Percentiles rank a stretch among this genome's conserved stretches.
Conservation (phyloP, 2,113 vertebrate species). For the Tauraco erythrolophus region DNA sequence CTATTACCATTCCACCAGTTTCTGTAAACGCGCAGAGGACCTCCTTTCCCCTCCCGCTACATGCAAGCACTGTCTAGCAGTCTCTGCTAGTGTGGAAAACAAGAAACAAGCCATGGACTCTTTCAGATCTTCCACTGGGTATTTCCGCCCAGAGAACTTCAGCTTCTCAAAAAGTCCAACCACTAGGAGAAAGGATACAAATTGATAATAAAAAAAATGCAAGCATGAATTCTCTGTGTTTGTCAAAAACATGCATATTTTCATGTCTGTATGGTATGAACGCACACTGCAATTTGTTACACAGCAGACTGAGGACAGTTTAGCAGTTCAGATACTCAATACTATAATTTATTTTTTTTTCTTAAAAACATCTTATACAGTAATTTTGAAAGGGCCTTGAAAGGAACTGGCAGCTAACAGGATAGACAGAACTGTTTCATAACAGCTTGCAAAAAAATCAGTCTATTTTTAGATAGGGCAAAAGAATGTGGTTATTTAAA, state of each 20-base stretch:
- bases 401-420: conserved; percentile 34
- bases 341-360: not conserved
- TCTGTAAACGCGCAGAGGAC: not conserved
- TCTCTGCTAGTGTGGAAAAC: conserved; percentile 1
- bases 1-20: not conserved
- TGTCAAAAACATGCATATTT: not conserved
- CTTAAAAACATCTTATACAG: not conserved
- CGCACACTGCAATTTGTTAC: not conserved
- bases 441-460: conserved; percentile 58
- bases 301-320: not conserved
- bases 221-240: not conserved
- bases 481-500: conserved; percentile 4
- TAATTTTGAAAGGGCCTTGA: conserved; percentile 27
- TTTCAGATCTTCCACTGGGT: not conserved
- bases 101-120: conserved; percentile 6
- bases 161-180: not conserved
- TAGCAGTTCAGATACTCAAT: not conserved
- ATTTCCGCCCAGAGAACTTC: not conserved
- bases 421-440: conserved; percentile 52
- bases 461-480: conserved; percentile 47
- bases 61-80: not conserved
- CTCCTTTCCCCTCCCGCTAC: not conserved
- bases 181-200: not conserved
- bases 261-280: not conserved
- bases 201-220: not conserved